A percentile compares a stretch with the other conserved stretches of the same genome.
phyloP scores from a whole-genome alignment of 2,797 vertebrate species.

The Coregonus ussuriensis region DNA sequence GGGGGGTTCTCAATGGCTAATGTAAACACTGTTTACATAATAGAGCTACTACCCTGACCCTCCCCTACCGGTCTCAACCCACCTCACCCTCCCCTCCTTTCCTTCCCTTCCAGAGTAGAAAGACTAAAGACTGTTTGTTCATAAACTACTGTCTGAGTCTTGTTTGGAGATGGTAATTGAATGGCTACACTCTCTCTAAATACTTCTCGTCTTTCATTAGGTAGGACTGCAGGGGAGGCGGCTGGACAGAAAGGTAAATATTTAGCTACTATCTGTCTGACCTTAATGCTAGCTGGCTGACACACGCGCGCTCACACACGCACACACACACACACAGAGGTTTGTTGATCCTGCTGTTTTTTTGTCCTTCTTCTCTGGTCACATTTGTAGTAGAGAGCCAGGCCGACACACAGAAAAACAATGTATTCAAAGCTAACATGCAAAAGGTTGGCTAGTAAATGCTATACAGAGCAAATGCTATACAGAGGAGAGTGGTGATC shows the following conservation, averaged over 20 bases:
- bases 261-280: conserved; percentile 10
- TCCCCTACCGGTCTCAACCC: background rate
- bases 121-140: conserved; percentile 1
- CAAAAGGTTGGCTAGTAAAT: too few species aligned
- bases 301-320: background rate
- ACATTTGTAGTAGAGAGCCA: background rate
- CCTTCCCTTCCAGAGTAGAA: background rate
- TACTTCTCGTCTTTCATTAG: conserved; percentile 13
- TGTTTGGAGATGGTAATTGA: conserved; percentile 18
- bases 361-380: too few species aligned
- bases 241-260: conserved; percentile 10
- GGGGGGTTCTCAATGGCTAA: background rate
- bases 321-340: too few species aligned
- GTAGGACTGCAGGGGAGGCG: background rate
- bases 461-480: too few species aligned
- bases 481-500: background rate
- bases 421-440: too few species aligned
- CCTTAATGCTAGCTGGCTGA: conserved; percentile 5
- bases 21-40: conserved; percentile 14
- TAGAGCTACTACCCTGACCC: background rate
- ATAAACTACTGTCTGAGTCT: conserved; percentile 9
- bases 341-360: too few species aligned
- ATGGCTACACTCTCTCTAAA: conserved; percentile 11
- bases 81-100: background rate
- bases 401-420: too few species aligned